These are phyloP conservation scores for Valencia hispanica DNA, from an alignment of 2,797 vertebrate genomes.

Conservation along the genomic window DNA sequence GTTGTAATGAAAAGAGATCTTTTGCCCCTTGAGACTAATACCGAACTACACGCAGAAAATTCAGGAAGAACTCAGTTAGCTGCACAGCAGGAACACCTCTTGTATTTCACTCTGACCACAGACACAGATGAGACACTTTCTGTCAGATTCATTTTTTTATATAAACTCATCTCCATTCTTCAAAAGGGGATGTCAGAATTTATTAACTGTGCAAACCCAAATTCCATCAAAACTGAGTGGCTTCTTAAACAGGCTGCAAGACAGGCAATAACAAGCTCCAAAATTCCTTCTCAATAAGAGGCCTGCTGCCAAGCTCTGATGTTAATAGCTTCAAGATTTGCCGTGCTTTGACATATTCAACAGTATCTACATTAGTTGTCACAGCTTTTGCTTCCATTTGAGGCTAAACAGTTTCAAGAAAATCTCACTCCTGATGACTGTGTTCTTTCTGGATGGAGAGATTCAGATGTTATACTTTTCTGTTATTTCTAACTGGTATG, in stretches of 20 bases:
- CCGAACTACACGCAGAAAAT: slow-evolving; percentile 11
- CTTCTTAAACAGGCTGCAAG: slow-evolving; percentile 60
- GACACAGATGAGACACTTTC: slow-evolving; percentile 19
- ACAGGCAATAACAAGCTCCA: slow-evolving; percentile 71
- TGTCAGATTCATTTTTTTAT: slow-evolving; percentile 31
- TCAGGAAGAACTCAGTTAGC: slow-evolving; percentile 22
- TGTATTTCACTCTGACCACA: slow-evolving; percentile 12
- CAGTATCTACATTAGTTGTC: slow-evolving; percentile 44
- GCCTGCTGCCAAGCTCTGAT: slow-evolving; percentile 56
- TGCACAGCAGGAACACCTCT: slow-evolving; percentile 20
- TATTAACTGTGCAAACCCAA: slow-evolving; percentile 49
- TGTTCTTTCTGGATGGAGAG: neutral
- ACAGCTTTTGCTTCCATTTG: slow-evolving; percentile 40
- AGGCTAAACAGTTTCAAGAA: slow-evolving; percentile 23
- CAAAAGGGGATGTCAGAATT: slow-evolving; percentile 56
- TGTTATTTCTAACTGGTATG: neutral
- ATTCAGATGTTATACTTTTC: neutral
- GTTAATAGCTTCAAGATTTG: slow-evolving; percentile 72
- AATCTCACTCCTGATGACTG: slow-evolving; percentile 19
- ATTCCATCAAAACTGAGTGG: slow-evolving; percentile 58
- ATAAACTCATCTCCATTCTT: slow-evolving; percentile 48
- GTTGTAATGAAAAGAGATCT: slow-evolving; percentile 21
- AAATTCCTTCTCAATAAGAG: slow-evolving; percentile 60
- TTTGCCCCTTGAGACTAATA: slow-evolving; percentile 33
- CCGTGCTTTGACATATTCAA: slow-evolving; percentile 31